Evolutionary conservation across 2,888 invertebrate genomes (phyloP).

Genomic region (Coelogynopora nodosa): DNA sequence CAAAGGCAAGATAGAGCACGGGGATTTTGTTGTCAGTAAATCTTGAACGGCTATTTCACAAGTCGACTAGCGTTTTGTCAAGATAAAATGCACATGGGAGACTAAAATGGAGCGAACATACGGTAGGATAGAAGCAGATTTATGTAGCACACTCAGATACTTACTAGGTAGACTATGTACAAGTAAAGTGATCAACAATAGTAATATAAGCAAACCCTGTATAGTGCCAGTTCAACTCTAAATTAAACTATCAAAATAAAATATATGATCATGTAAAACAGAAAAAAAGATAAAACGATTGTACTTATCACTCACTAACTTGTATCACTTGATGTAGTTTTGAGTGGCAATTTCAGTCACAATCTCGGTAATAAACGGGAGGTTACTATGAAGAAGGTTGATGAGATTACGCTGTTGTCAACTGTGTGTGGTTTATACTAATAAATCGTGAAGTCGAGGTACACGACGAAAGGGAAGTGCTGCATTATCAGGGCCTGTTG

Average conservation of each 20-base stretch:
- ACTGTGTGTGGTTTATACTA: too few relatives aligned
- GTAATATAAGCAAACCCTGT: slow-evolving; percentile 16
- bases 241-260: not conserved
- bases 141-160: not conserved
- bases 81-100: not conserved
- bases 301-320: not conserved
- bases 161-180: not conserved
- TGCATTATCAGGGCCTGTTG: too few relatives aligned
- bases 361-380: too few relatives aligned
- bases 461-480: too few relatives aligned
- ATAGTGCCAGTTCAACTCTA: not conserved
- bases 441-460: too few relatives aligned
- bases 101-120: too few relatives aligned
- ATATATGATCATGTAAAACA: not conserved
- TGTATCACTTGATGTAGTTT: not conserved
- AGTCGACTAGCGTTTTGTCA: not conserved
- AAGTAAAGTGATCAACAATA: not conserved
- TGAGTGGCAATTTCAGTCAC: too few relatives aligned
- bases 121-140: not conserved
- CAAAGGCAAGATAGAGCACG: slow-evolving; percentile 27
- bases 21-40: not conserved
- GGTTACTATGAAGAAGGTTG: too few relatives aligned
- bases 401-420: too few relatives aligned
- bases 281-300: not conserved
- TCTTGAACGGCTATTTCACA: not conserved